Evolutionary conservation across 2,113 vertebrate species (phyloP).

Genomic region (Grammomys surdaster): DNA sequence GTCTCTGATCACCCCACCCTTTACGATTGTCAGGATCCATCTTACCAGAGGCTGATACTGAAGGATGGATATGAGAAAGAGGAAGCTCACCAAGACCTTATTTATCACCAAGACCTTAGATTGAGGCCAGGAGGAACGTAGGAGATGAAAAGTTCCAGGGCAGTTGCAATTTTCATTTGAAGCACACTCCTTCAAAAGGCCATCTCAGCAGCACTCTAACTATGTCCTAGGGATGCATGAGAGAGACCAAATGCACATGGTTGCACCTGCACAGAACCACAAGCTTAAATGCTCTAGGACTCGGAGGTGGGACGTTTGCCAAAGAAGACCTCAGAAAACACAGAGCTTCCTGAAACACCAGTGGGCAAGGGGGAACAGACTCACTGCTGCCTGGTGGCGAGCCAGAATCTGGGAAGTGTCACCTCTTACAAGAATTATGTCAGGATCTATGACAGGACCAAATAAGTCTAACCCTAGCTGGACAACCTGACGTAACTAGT

Average conservation of each 20-base stretch:
- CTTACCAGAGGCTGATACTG: background rate
- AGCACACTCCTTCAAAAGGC: conserved; percentile 19
- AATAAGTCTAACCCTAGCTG: background rate
- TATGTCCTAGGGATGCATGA: background rate
- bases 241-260: background rate
- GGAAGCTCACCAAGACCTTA: background rate
- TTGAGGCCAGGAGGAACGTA: background rate
- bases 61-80: background rate
- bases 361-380: background rate
- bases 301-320: background rate
- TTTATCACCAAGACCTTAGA: background rate
- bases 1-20: background rate
- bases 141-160: background rate
- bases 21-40: background rate
- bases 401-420: background rate
- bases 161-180: background rate
- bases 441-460: background rate
- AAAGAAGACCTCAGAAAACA: background rate
- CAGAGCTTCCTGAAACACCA: background rate
- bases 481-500: conserved; percentile 31
- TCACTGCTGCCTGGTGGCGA: background rate
- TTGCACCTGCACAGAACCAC: background rate
- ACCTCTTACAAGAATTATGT: background rate
- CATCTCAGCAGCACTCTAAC: background rate
- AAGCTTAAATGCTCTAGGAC: background rate